These are phyloP conservation scores for Aegotheles bennettii DNA, from an alignment of 2,113 vertebrate species.

Conservation along the genomic window DNA sequence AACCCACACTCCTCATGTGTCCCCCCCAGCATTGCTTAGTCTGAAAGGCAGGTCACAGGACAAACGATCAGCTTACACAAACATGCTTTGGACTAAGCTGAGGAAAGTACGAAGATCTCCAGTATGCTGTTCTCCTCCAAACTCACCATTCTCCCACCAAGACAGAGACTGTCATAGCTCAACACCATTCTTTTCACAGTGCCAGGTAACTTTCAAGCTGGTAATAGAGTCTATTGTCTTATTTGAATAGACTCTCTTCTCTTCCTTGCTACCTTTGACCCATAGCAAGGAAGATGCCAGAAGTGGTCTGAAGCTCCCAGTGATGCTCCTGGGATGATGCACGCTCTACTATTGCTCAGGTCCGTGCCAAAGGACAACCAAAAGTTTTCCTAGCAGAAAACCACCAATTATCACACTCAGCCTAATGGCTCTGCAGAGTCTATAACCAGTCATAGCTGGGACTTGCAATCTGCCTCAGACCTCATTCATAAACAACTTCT, in stretches of 20 bases:
- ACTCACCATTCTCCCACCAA: neutral
- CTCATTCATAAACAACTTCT: neutral
- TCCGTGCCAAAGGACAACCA: neutral
- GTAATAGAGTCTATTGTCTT: neutral
- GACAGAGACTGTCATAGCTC: neutral
- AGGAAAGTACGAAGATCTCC: neutral
- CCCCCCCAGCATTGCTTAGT: neutral
- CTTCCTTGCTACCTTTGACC: neutral
- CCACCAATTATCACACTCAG: neutral
- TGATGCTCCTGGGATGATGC: neutral
- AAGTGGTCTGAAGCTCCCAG: neutral
- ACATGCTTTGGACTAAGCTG: neutral
- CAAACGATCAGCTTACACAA: neutral
- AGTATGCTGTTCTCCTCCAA: neutral
- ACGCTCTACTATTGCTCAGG: neutral
- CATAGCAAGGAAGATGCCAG: neutral
- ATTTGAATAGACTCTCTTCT: neutral
- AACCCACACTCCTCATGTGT: rapidly evolving
- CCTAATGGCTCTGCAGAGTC: neutral
- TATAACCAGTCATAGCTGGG: neutral
- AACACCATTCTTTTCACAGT: neutral
- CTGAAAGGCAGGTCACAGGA: neutral
- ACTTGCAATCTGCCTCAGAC: neutral
- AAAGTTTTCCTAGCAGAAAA: neutral
- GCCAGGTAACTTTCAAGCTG: neutral